Evolutionary conservation across 1,140 invertebrate species (phyloP).

Genomic region (Danaus melanippus): DNA sequence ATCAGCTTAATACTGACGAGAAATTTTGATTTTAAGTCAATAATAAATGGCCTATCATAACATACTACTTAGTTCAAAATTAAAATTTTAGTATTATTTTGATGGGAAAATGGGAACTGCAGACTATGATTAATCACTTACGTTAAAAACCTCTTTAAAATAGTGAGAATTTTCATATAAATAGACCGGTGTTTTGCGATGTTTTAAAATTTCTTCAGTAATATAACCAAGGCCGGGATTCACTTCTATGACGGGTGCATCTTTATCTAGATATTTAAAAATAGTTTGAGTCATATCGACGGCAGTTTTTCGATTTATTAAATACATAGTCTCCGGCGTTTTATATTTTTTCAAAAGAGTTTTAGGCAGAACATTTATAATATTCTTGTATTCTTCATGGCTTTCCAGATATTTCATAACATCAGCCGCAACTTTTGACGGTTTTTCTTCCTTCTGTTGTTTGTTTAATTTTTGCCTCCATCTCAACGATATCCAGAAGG

Average conservation of each 20-base stretch:
- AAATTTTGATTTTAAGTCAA: too few relatives aligned
- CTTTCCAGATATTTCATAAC: conserved; percentile 50
- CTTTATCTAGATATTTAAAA: conserved; percentile 34
- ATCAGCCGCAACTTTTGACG: conserved; percentile 38
- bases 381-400: conserved; percentile 34
- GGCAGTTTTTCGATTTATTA: conserved; percentile 61
- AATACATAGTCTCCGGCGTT: conserved; percentile 58
- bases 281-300: conserved; percentile 47
- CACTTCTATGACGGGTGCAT: conserved; percentile 65
- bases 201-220: conserved; percentile 57
- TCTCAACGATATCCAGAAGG: conserved; percentile 12
- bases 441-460: conserved; percentile 29
- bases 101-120: too few relatives aligned
- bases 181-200: conserved; percentile 46
- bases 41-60: too few relatives aligned
- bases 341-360: conserved; percentile 54
- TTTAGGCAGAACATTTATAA: conserved; percentile 45
- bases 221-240: conserved; percentile 72
- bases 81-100: too few relatives aligned
- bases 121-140: conserved; percentile 24
- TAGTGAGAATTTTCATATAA: conserved; percentile 63
- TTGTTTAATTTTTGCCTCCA: conserved; percentile 37
- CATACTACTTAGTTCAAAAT: too few relatives aligned
- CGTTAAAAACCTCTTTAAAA: conserved; percentile 44
- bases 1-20: too few relatives aligned